phyloP scores from a whole-genome alignment of 2,113 vertebrate species.

The Apus apus region DNA sequence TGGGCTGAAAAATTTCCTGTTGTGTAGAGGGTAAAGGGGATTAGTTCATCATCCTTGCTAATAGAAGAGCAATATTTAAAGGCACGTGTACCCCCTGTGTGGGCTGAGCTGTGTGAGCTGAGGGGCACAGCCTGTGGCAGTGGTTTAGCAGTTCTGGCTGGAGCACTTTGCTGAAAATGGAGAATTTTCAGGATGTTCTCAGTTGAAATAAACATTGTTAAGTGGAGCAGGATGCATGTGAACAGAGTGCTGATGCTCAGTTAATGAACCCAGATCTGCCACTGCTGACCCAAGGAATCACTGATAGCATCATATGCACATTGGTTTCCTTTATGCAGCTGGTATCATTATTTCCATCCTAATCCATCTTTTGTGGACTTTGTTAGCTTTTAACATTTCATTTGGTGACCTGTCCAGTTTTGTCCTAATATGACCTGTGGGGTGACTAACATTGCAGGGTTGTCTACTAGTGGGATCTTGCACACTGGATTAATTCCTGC shows the following conservation, averaged over 20 bases:
- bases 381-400: neutral
- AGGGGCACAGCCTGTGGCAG: neutral
- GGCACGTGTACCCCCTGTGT: neutral
- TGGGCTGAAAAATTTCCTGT: neutral
- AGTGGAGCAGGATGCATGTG: neutral
- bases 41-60: neutral
- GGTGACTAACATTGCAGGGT: accelerated
- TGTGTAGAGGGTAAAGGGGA: neutral
- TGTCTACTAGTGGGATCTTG: neutral
- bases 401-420: neutral
- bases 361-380: neutral
- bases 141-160: neutral
- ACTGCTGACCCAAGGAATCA: neutral
- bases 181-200: neutral
- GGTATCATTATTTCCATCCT: neutral
- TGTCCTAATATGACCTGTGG: too few species aligned
- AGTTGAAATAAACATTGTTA: neutral
- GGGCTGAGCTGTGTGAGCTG: neutral
- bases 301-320: neutral
- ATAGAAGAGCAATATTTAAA: neutral
- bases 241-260: neutral
- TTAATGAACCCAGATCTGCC: neutral
- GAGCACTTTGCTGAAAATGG: neutral
- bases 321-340: neutral
- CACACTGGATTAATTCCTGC: neutral